A percentile compares a stretch with the other conserved stretches of the same genome.
Conservation (phyloP, 2,888 invertebrate species). For the Eledona agricola region DNA sequence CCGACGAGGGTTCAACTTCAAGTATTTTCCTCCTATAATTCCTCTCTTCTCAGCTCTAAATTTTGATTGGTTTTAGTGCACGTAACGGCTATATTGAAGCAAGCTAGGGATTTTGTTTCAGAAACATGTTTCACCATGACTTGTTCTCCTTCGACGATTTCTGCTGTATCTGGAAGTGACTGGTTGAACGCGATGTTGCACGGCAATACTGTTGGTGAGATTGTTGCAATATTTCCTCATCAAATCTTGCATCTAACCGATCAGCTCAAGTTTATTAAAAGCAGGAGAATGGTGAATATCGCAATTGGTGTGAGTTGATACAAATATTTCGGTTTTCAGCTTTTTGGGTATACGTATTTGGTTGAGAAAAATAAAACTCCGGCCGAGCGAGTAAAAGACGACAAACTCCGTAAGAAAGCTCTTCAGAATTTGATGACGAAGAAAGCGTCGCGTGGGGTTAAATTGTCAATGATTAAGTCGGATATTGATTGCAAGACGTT, state of each 20-base stretch:
- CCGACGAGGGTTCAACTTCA: conserved; percentile 59
- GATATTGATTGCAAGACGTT: conserved; percentile 26
- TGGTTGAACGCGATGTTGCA: conserved; percentile 65
- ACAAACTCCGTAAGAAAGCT: conserved; percentile 36
- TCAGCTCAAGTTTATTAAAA: conserved; percentile 50
- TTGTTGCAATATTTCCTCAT: conserved; percentile 62
- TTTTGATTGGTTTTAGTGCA: conserved; percentile 51
- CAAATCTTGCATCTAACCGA: conserved; percentile 57
- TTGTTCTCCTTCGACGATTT: conserved; percentile 58
- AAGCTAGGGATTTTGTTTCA: conserved; percentile 53
- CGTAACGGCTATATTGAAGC: conserved; percentile 56
- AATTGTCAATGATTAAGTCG: conserved; percentile 20
- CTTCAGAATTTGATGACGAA: conserved; percentile 25
- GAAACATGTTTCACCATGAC: conserved; percentile 51
- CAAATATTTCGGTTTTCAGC: conserved; percentile 32
- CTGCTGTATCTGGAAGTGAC: conserved; percentile 62
- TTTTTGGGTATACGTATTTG: conserved; percentile 47
- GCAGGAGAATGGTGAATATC: conserved; percentile 15
- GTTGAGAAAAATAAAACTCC: conserved; percentile 46
- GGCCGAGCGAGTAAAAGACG: conserved; percentile 40
- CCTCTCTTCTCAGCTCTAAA: neutral
- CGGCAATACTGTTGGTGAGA: conserved; percentile 65
- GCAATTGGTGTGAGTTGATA: neutral
- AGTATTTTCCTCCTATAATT: conserved; percentile 49
- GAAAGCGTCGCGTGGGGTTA: conserved; percentile 12